Percentiles rank a stretch among this genome's conserved stretches.
These are phyloP conservation scores for Oligia fasciuncula DNA, from an alignment of 2,888 invertebrate genomes.

Conservation along the genomic window DNA sequence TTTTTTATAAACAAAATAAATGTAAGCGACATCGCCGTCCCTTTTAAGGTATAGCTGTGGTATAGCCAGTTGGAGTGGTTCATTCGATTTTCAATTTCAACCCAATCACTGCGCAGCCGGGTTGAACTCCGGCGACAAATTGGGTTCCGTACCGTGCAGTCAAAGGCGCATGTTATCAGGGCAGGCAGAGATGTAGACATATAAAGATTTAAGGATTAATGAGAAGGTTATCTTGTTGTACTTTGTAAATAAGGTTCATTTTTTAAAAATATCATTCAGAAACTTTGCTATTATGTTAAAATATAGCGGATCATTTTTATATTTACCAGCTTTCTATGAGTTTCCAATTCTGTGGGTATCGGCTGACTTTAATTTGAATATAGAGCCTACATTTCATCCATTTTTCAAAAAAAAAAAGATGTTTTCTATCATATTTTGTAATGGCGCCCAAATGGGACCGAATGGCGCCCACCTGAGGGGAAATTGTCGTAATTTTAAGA, in stretches of 20 bases:
- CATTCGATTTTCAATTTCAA: conserved; percentile 75
- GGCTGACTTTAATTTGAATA: not conserved
- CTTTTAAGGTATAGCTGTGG: conserved; percentile 60
- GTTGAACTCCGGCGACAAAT: conserved; percentile 69
- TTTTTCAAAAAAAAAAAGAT: too few relatives aligned
- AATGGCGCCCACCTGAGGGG: not conserved
- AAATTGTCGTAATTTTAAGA: too few relatives aligned
- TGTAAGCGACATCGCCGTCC: conserved; percentile 40
- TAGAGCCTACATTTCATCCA: not conserved
- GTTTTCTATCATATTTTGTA: not conserved
- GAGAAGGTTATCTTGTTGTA: not conserved
- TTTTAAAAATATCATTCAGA: not conserved
- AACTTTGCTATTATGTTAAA: not conserved
- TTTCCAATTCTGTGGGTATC: not conserved
- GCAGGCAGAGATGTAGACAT: conserved; percentile 30
- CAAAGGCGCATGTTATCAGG: conserved; percentile 52
- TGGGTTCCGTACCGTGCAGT: conserved; percentile 60
- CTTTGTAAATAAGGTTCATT: not conserved
- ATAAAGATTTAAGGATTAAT: conserved; percentile 36
- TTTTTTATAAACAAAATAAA: conserved; percentile 59
- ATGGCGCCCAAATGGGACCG: not conserved
- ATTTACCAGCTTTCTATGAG: not conserved
- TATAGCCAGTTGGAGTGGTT: conserved; percentile 65
- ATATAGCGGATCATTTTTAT: not conserved
- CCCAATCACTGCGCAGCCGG: conserved; percentile 72